These are phyloP conservation scores for Rhincodon typus DNA, from an alignment of 2,797 vertebrate species.

Conservation along the genomic window DNA sequence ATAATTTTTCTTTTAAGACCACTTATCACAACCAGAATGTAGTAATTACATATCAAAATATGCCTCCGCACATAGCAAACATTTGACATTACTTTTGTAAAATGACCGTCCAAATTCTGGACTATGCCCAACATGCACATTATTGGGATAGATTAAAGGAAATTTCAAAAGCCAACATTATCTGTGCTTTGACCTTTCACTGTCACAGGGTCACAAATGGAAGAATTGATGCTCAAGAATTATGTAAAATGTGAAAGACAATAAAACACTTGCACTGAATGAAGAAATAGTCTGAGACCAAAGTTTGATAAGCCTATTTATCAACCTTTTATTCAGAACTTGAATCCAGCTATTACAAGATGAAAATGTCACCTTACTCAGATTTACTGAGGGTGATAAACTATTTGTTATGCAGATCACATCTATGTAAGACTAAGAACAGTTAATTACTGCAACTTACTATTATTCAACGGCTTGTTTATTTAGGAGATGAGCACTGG, in stretches of 20 bases:
- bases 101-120: background rate
- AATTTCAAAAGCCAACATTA: background rate
- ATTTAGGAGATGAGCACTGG: constrained; percentile 85
- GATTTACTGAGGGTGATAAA: background rate
- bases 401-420: background rate
- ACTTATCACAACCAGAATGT: background rate
- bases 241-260: background rate
- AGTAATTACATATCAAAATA: background rate
- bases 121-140: no score
- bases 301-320: background rate
- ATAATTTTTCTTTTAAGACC: no score
- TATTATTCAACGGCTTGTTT: constrained; percentile 16
- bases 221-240: constrained; percentile 14
- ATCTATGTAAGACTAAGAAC: background rate
- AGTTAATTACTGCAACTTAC: background rate
- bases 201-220: background rate
- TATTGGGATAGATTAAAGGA: background rate
- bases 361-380: background rate
- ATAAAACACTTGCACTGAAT: background rate
- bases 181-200: background rate
- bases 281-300: background rate
- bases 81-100: background rate
- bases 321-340: background rate
- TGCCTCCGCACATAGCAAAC: background rate
- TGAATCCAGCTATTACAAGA: background rate